These are phyloP conservation scores for Intellagama lesueurii DNA, from an alignment of 2,797 vertebrate species.

Conservation along the genomic window DNA sequence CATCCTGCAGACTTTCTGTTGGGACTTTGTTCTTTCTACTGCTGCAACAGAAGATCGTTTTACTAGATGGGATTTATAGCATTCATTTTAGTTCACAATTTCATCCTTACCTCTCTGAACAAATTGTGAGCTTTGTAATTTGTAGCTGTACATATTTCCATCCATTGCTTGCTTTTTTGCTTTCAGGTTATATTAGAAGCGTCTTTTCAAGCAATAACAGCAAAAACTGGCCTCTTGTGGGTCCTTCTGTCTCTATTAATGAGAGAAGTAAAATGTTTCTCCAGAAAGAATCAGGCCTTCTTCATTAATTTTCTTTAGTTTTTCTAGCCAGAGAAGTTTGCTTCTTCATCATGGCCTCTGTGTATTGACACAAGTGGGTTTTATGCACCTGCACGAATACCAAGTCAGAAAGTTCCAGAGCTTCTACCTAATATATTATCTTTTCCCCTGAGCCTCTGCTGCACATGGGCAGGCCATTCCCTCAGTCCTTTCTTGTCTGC, in stretches of 20 bases:
- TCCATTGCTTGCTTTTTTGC: not conserved
- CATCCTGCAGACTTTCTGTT: not conserved
- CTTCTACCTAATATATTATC: not conserved
- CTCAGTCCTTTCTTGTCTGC: no score
- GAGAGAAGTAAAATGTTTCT: not conserved
- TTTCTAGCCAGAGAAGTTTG: not conserved
- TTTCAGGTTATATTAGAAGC: not conserved
- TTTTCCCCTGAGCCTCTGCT: not conserved
- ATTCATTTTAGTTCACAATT: not conserved
- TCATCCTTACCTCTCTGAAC: not conserved
- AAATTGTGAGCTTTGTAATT: not conserved
- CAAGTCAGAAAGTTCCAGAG: no score
- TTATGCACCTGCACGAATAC: no score
- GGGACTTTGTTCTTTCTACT: not conserved
- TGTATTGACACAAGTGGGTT: not conserved
- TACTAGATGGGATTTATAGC: not conserved
- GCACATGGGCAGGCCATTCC: no score
- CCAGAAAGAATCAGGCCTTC: not conserved
- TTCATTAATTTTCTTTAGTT: not conserved
- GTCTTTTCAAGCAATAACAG: not conserved
- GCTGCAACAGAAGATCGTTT: not conserved
- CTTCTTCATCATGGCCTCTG: not conserved
- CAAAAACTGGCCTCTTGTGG: not conserved
- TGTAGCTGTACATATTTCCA: not conserved
- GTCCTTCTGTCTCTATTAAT: not conserved